These are phyloP conservation scores for Tetrax tetrax DNA, from an alignment of 2,113 vertebrate species.

Conservation along the genomic window DNA sequence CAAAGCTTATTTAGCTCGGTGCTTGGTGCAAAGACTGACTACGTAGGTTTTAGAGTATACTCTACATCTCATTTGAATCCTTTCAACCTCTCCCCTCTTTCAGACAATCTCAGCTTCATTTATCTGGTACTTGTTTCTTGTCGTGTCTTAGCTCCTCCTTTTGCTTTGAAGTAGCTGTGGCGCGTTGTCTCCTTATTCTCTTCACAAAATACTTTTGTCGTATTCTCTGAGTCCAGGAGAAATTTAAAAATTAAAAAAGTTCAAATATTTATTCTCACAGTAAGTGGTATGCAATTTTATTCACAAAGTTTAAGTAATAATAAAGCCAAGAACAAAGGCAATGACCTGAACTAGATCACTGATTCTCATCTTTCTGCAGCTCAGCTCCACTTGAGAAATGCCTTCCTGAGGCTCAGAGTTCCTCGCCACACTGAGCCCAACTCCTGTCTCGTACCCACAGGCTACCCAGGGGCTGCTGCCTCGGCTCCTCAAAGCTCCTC, in stretches of 20 bases:
- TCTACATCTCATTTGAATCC: background rate
- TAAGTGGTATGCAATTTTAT: background rate
- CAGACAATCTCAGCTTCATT: background rate
- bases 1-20: background rate
- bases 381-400: background rate
- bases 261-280: background rate
- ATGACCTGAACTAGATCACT: background rate
- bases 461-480: background rate
- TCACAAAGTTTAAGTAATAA: background rate
- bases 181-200: background rate
- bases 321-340: background rate
- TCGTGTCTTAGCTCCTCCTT: background rate
- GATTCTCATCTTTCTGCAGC: background rate
- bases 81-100: background rate
- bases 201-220: background rate
- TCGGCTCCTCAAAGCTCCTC: background rate
- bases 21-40: background rate
- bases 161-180: background rate
- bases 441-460: background rate
- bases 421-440: accelerated
- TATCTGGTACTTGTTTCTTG: background rate
- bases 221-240: background rate
- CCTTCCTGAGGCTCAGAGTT: background rate
- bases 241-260: background rate
- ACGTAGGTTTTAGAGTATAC: background rate